phyloP scores from a whole-genome alignment of 2,797 vertebrate species.

The Hybognathus amarus region DNA sequence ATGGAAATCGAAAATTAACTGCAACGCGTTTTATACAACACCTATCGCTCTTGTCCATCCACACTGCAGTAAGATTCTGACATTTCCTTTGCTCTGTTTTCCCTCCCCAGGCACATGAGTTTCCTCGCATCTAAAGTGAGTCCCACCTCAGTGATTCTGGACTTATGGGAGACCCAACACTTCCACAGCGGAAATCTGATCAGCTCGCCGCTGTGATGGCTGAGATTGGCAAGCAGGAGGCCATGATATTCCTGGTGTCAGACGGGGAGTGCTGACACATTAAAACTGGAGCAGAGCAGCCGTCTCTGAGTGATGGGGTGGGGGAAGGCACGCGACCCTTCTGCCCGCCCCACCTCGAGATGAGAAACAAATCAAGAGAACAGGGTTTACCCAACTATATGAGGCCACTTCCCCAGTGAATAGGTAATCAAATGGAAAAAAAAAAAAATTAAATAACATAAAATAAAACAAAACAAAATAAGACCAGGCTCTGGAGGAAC shows the following conservation, averaged over 20 bases:
- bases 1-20: not conserved
- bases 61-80: not conserved
- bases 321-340: conserved; percentile 53
- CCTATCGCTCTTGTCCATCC: not conserved
- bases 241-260: conserved; percentile 94
- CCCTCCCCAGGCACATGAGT: conserved; percentile 88
- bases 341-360: conserved; percentile 57
- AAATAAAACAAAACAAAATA: not conserved
- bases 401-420: conserved; percentile 46
- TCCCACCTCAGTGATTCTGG: conserved; percentile 96
- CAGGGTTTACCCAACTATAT: conserved; percentile 63
- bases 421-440: not conserved
- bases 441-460: not conserved
- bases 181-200: conserved; percentile 98
- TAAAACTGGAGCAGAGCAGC: conserved; percentile 23
- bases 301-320: conserved; percentile 30
- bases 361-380: conserved; percentile 55
- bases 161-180: conserved; percentile 96
- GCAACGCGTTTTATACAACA: not conserved
- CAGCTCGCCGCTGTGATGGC: conserved; percentile 95
- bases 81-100: conserved; percentile 23
- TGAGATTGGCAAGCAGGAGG: conserved; percentile 95
- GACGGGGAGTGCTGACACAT: conserved; percentile 93
- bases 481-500: conserved; percentile 20
- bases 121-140: conserved; percentile 97